Percentiles rank a stretch among this genome's conserved stretches.
Conservation (phyloP, 2,113 vertebrate genomes). For the Semicossyphus pulcher region DNA sequence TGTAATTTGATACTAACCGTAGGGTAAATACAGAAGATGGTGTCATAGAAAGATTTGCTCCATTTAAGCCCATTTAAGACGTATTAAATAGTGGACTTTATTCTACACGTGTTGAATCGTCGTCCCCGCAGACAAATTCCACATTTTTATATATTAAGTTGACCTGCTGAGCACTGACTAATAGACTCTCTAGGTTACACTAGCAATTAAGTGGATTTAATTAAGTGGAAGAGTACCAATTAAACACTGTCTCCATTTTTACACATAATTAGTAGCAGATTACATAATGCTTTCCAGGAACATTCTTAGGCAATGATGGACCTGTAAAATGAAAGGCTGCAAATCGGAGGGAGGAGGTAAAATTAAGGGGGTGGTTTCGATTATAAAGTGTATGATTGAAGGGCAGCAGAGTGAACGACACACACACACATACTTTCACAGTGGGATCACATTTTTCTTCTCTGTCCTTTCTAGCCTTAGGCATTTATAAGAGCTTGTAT, state of each 20-base stretch:
- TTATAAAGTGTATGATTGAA: constrained; percentile 1
- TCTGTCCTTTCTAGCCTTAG: constrained; percentile 1
- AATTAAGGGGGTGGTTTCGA: neutral
- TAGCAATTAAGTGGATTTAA: constrained; percentile 18
- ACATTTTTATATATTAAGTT: constrained; percentile 2
- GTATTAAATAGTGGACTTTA: neutral
- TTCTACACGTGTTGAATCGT: neutral
- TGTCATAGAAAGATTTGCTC: neutral
- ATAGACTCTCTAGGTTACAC: constrained; percentile 3
- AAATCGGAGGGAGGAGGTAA: neutral
- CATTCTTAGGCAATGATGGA: neutral
- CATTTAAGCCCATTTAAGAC: constrained; percentile 4
- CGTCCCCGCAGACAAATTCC: neutral
- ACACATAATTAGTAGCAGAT: constrained; percentile 9
- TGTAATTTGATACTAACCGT: neutral
- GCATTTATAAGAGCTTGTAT: constrained; percentile 11
- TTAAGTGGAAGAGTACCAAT: constrained; percentile 11
- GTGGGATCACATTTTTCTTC: neutral
- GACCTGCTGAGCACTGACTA: constrained; percentile 9
- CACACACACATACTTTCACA: no score
- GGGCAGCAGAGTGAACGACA: neutral
- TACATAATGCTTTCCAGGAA: neutral
- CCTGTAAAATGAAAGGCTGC: neutral
- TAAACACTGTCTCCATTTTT: constrained; percentile 15
- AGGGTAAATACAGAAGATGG: neutral